These are phyloP conservation scores for Microtus oregoni DNA, from an alignment of 2,113 vertebrate genomes.

Conservation along the genomic window DNA sequence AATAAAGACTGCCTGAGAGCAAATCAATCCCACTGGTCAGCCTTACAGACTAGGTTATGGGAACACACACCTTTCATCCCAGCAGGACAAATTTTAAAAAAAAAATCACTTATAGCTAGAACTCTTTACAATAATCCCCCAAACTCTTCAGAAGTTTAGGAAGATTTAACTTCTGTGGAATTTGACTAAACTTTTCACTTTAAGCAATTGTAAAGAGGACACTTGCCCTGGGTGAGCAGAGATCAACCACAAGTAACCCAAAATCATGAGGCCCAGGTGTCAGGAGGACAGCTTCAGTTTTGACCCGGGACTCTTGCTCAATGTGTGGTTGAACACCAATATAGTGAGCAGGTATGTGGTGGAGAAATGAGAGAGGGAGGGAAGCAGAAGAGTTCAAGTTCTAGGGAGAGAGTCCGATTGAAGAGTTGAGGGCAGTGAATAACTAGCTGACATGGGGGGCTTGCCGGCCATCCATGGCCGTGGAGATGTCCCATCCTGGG, in stretches of 20 bases:
- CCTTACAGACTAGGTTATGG: no score
- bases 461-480: not conserved
- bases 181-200: not conserved
- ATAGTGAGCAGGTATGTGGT: not conserved
- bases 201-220: not conserved
- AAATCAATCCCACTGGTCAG: no score
- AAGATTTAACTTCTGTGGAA: not conserved
- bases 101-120: not conserved
- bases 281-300: no score
- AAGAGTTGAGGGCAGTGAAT: not conserved
- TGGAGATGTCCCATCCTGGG: no score
- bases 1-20: no score
- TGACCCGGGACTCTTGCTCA: not conserved
- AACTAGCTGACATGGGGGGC: not conserved
- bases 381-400: not conserved
- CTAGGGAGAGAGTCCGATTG: not conserved
- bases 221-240: not conserved
- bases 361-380: not conserved
- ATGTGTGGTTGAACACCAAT: not conserved
- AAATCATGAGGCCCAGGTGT: no score
- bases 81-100: not conserved
- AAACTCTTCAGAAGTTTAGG: not conserved
- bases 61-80: no score
- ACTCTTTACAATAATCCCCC: not conserved
- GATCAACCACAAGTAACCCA: no score